A percentile compares a stretch with the other conserved stretches of the same genome.
Evolutionary conservation across 1,140 invertebrate genomes (phyloP).

Genomic region (Artemia franciscana): DNA sequence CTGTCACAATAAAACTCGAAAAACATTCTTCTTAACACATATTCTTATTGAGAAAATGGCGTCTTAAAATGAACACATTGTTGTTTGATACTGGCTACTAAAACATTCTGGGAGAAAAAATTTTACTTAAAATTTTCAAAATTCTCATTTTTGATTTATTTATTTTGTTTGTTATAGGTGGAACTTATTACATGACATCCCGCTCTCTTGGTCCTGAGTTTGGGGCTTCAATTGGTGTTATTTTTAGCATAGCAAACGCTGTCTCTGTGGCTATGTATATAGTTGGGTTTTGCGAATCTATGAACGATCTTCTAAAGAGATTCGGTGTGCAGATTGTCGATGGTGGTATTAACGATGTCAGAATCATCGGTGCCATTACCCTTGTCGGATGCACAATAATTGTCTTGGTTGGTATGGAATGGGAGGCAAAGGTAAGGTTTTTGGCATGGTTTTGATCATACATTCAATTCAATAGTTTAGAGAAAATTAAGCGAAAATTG

Average conservation of each 20-base stretch:
- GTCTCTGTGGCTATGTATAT: conserved; percentile 36
- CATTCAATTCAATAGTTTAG: too few relatives aligned
- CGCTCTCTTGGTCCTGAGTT: conserved; percentile 37
- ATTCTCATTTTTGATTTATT: too few relatives aligned
- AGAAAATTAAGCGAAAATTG: too few relatives aligned
- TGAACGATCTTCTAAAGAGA: conserved; percentile 22
- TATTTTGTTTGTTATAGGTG: conserved; percentile 21
- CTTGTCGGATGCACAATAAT: conserved; percentile 4
- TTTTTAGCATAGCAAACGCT: conserved; percentile 37
- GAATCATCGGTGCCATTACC: conserved; percentile 18
- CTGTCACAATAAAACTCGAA: too few relatives aligned
- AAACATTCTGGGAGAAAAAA: too few relatives aligned
- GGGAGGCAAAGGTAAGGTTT: conserved; percentile 31
- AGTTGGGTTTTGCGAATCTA: conserved; percentile 36
- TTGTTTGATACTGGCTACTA: too few relatives aligned
- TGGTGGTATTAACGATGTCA: conserved; percentile 22
- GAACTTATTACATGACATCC: conserved; percentile 35
- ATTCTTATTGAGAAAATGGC: too few relatives aligned
- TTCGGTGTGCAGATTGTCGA: conserved; percentile 15
- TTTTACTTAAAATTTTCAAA: too few relatives aligned
- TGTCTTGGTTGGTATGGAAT: conserved; percentile 6
- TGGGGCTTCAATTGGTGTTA: conserved; percentile 36
- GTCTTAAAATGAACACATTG: too few relatives aligned
- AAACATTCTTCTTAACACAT: too few relatives aligned
- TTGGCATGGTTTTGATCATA: too few relatives aligned